A percentile compares a stretch with the other conserved stretches of the same genome.
These are phyloP conservation scores for Galleria mellonella DNA, from an alignment of 1,140 invertebrate genomes.

Conservation along the genomic window DNA sequence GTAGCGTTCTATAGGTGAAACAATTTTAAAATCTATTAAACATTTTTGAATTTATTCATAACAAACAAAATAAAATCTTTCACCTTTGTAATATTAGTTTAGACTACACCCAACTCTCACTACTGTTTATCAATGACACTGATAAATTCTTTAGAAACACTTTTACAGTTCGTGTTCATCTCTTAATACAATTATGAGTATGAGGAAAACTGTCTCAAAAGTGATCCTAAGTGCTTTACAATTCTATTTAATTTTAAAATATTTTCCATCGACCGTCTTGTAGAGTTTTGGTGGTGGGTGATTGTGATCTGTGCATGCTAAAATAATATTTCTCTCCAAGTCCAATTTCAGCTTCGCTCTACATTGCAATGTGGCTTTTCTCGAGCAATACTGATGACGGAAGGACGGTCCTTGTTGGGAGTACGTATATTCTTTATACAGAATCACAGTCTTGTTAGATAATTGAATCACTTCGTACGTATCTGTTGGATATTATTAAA, in stretches of 20 bases:
- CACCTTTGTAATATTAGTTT: too few relatives aligned
- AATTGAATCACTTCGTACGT: neutral
- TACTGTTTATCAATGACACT: too few relatives aligned
- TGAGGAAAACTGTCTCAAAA: too few relatives aligned
- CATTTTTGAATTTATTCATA: too few relatives aligned
- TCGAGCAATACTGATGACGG: slow-evolving; percentile 12
- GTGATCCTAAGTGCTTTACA: too few relatives aligned
- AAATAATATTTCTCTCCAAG: neutral
- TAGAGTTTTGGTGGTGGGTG: slow-evolving; percentile 11
- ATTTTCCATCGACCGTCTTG: slow-evolving; percentile 9
- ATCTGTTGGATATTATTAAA: neutral
- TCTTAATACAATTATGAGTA: too few relatives aligned
- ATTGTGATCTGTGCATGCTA: slow-evolving; percentile 5
- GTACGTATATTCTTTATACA: slow-evolving; percentile 13
- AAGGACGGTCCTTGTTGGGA: slow-evolving; percentile 9
- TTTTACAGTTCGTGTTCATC: too few relatives aligned
- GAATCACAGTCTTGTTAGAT: neutral
- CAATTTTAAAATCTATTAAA: too few relatives aligned
- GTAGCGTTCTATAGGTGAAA: too few relatives aligned
- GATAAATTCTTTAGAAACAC: too few relatives aligned
- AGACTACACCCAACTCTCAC: too few relatives aligned
- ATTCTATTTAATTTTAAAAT: slow-evolving; percentile 16
- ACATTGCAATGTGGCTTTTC: slow-evolving; percentile 3
- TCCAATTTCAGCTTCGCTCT: slow-evolving; percentile 10
- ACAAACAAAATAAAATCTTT: too few relatives aligned